Evolutionary conservation across 2,888 invertebrate genomes (phyloP), one percentile per base, ranked within the genome.

Genomic region (Frankliniella fusca): DNA sequence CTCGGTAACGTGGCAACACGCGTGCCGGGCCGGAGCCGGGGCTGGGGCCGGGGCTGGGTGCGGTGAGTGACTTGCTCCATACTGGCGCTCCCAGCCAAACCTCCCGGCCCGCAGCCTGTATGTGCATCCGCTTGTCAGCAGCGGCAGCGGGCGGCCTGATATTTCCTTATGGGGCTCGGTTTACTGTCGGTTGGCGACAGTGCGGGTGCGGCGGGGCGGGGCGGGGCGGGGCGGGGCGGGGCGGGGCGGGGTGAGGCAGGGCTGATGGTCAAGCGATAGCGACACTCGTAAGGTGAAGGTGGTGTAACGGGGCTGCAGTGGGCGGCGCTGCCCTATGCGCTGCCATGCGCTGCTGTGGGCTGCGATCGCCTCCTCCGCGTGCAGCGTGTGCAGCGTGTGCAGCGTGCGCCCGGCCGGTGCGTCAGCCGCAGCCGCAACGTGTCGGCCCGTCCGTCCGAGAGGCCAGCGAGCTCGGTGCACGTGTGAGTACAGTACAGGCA

Each of bases 401-500:
- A 3, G 54, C 15, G 50, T 2, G 15, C 54, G 54, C 54, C 54
- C 54, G 54, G 12, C 54, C 38, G 3, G 38, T 38, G 54, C 54
- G 54, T 54, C 54, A 54, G 54, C 54, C 12, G n/a, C n/a, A n/a
- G n/a, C 18, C 12, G 54, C 11, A 54, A 20, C 15, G 18, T 54
- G 54, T 10, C 54, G 18, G 54, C 20, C 70, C 70, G 70, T 11
- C 23, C 7, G 70, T 8, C 27, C 27, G 10, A 23, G 70, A 12
- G 70, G 70, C n/a, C 10, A 18, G 70, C n/a, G 70, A 23, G 70
- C 70, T 27, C 70, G 70, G 70, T 76, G 27, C 70, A 76, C 70
- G 23, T 76, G 70, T 70, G 3, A 10, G 27, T 70, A 70, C 70
- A 23, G 70, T 70, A 70, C n/a, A 54, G 54, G 15, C 54, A 54